Evolutionary conservation across 2,888 invertebrate species (phyloP), one percentile per base, ranked within the genome.

Genomic region (Leptura quadrifasciata): DNA sequence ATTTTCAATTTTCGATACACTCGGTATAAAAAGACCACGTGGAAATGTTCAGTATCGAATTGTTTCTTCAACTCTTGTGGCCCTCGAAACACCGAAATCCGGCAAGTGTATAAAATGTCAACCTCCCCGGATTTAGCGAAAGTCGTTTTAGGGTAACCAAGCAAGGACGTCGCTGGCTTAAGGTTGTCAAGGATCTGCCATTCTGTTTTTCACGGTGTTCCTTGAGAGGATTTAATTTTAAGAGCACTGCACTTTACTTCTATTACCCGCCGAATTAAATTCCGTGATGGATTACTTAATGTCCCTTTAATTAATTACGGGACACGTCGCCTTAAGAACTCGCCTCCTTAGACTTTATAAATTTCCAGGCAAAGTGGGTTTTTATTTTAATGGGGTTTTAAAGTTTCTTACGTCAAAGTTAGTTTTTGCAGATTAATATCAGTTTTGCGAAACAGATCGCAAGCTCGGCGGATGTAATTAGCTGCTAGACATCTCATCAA

Each of bases 271-370:
- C 81, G 83, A 83, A 84, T 85, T 85, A 85, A 85, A 84, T 82
- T 80, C 81, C 79, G 82, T 86, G 85, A 86, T 86, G 85, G 86
- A 86, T 86, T 85, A 83, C 85, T 85, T 86, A 86, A 85, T 85
- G 85, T 83, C 83, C 80, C 83, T 83, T 84, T 86, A 86, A 86
- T 86, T 86, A 86, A 86, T 86, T 86, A 84, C 84, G 80, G 20
- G 18, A 57, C 57, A 57, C 57, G 57, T 21, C 21, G 20, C 57
- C 18, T 57, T 57, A 57, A 57, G 57, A 20, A 57, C 57, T 57
- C 57, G 20, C 55, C 17, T 39, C 47, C 47, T 57, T 57, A 20
- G 57, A 57, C 57, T 57, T 57, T 57, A 20, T 57, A 57, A 57
- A 57, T 57, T 57, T 57, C 21, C 57, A 57, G 57, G 20, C 57